Evolutionary conservation across 2,888 invertebrate species (phyloP).

Genomic region (Orthosia incerta): DNA sequence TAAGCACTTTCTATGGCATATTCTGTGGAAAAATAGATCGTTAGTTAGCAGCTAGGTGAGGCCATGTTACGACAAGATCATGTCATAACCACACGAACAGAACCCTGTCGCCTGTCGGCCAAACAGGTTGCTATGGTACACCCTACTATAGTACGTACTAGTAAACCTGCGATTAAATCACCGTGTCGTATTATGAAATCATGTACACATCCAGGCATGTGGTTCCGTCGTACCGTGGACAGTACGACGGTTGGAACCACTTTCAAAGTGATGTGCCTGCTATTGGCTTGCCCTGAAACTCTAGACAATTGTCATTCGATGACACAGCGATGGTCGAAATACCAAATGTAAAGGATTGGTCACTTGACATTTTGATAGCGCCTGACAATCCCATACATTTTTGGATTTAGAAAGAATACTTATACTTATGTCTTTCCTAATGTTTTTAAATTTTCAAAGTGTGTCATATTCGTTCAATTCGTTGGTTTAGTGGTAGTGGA

Average conservation of each 20-base stretch:
- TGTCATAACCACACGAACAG: conserved; percentile 46
- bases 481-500: not conserved
- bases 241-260: not conserved
- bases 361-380: too few relatives aligned
- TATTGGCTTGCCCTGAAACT: not conserved
- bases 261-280: not conserved
- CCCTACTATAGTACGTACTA: not conserved
- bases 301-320: too few relatives aligned
- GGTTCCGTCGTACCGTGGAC: too few relatives aligned
- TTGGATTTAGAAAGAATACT: not conserved
- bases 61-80: conserved; percentile 23
- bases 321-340: too few relatives aligned
- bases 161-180: conserved; percentile 18
- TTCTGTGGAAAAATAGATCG: not conserved
- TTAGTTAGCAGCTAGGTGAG: conserved; percentile 13
- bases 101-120: conserved; percentile 27
- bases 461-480: not conserved
- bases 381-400: too few relatives aligned
- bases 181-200: not conserved
- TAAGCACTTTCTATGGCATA: too few relatives aligned
- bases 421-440: not conserved
- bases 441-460: not conserved
- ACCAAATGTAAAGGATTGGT: too few relatives aligned
- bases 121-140: conserved; percentile 46
- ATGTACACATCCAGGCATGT: too few relatives aligned